These are phyloP conservation scores for Sepiola atlantica DNA, from an alignment of 2,888 invertebrate species.

Conservation along the genomic window DNA sequence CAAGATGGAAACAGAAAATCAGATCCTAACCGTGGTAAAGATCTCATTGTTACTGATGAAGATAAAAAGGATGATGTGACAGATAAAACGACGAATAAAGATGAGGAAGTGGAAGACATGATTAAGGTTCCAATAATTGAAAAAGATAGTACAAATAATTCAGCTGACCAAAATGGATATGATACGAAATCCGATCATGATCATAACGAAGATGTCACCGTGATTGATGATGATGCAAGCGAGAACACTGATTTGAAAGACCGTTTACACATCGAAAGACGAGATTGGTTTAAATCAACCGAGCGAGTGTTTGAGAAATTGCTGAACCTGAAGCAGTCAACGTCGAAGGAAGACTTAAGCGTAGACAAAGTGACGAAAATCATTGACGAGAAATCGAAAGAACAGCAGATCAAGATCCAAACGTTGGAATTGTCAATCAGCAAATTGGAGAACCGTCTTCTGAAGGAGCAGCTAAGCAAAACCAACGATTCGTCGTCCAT, in stretches of 20 bases:
- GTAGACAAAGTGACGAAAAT: neutral
- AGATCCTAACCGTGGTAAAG: too few relatives aligned
- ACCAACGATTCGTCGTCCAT: constrained; percentile 62
- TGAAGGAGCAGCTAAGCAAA: constrained; percentile 62
- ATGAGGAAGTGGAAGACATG: neutral
- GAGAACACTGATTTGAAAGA: too few relatives aligned
- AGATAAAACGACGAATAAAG: too few relatives aligned
- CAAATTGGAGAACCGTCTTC: constrained; percentile 67
- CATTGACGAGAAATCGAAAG: constrained; percentile 32
- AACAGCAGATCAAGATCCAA: constrained; percentile 60
- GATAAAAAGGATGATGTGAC: too few relatives aligned
- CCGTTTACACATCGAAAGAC: neutral
- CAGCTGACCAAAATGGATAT: neutral
- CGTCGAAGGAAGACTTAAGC: neutral
- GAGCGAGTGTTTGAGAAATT: constrained; percentile 51
- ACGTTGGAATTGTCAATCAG: constrained; percentile 65
- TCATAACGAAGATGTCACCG: neutral
- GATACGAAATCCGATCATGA: neutral
- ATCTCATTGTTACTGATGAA: too few relatives aligned
- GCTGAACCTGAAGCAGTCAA: constrained; percentile 50
- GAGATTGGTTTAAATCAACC: constrained; percentile 35
- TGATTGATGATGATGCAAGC: too few relatives aligned
- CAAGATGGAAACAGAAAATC: too few relatives aligned
- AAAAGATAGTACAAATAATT: neutral
- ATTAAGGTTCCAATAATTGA: neutral